phyloP scores from a whole-genome alignment of 1,140 invertebrate genomes.

The Pseudomyrmex dendroicus region DNA sequence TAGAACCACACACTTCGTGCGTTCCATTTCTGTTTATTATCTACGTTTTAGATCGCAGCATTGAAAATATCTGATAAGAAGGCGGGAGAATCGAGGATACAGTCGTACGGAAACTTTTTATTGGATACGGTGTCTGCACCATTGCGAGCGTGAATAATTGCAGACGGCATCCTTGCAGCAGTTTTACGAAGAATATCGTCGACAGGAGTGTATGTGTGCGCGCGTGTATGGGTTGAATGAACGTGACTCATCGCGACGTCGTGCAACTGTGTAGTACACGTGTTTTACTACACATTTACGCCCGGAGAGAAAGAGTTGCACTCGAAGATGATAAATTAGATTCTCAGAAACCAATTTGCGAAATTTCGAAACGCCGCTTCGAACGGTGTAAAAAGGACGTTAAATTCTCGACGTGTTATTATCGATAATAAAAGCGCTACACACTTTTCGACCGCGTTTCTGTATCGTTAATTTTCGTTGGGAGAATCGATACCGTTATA shows the following conservation, averaged over 20 bases:
- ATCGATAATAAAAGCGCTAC: conserved; percentile 3
- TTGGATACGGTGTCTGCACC: not conserved
- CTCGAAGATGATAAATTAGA: conserved; percentile 37
- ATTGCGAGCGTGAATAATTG: conserved; percentile 30
- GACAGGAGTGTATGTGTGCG: not conserved
- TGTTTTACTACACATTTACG: conserved; percentile 56
- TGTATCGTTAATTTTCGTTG: conserved; percentile 6
- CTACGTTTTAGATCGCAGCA: too few species aligned
- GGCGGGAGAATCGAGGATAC: not conserved
- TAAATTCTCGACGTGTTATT: not conserved
- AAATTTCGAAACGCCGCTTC: conserved; percentile 15
- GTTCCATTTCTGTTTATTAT: too few species aligned
- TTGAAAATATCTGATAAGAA: not conserved
- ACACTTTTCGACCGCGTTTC: not conserved
- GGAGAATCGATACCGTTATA: conserved; percentile 40
- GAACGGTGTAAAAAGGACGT: not conserved
- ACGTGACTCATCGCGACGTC: conserved; percentile 60
- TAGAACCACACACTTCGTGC: too few species aligned
- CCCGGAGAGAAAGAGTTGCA: conserved; percentile 1
- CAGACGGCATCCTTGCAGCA: not conserved
- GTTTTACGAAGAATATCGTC: conserved; percentile 14
- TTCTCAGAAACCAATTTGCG: conserved; percentile 49
- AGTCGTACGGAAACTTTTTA: not conserved
- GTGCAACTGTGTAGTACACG: conserved; percentile 46
- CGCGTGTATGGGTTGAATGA: conserved; percentile 49